Evolutionary conservation across 2,113 vertebrate species (phyloP), one percentile per base, ranked within the genome.

Genomic region (Gymnogyps californianus): DNA sequence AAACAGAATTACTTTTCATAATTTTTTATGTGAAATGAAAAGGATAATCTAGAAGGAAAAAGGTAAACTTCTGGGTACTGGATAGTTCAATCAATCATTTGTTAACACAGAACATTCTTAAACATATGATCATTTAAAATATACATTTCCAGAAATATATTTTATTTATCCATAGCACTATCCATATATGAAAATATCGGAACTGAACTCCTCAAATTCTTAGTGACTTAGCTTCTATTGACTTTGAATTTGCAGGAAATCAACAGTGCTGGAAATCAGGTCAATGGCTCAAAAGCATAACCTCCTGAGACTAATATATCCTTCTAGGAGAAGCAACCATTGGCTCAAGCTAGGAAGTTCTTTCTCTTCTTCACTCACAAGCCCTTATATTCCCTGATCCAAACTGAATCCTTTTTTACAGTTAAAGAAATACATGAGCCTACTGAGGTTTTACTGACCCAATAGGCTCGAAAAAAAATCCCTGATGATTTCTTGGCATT

Each of bases 401-500:
- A 92, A 55, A 66, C 0, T 1, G 67, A 92, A 80, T 42, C 9
- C 3, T 6, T 14, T 83, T 58, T 65, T 70, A 52, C 34, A 86
- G 18, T 42, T 83, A 70, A 79, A 83, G 54, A 83, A 96, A 78
- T 78, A 38, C 32, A 26, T 31, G 32, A 84, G 15, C 62, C 61
- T 89, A 64, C 47, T 21, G 72, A 87, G 67, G 51, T 85, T 78
- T 95, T 82, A 88, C 51, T 88, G 89, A 90, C 95, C 92, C 81
- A 91, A 42, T 4, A 89, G 54, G 64, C 40, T 83, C 55, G 32
- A 66, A 83, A 86, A 86, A 82, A 62, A 74, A 71, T 47, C 90
- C 61, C 72, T 49, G 47, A 90, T 82, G 77, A 85, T 93, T 93
- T 95, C 70, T 95, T 96, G 92, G 92, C 91, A 90, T 95, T 96